These are phyloP conservation scores for Scalopus aquaticus DNA, from an alignment of 2,113 vertebrate species.

Conservation along the genomic window DNA sequence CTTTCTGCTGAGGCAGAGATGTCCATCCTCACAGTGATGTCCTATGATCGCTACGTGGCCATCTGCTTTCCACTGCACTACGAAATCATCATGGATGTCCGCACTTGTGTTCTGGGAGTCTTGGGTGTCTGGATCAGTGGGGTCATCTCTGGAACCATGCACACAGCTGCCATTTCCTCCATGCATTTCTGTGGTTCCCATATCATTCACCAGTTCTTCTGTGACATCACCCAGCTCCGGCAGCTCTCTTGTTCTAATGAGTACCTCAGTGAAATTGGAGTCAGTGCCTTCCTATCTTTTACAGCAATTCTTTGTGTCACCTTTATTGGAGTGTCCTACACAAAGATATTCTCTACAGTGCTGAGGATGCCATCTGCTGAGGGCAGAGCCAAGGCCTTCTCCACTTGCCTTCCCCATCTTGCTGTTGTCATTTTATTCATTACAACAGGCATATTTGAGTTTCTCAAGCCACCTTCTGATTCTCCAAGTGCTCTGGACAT, in stretches of 20 bases:
- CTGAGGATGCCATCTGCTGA: too few species aligned
- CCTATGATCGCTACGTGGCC: too few species aligned
- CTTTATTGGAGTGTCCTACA: too few species aligned
- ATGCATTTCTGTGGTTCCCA: slow-evolving; percentile 6
- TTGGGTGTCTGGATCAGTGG: not conserved
- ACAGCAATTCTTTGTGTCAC: not conserved
- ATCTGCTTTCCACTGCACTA: slow-evolving; percentile 20
- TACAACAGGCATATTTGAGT: too few species aligned
- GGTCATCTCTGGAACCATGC: not conserved
- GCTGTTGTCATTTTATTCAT: too few species aligned
- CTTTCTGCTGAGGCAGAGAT: too few species aligned
- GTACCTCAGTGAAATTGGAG: not conserved
- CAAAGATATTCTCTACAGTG: too few species aligned
- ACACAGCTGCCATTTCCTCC: slow-evolving; percentile 8
- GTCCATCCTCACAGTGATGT: too few species aligned
- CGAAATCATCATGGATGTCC: not conserved
- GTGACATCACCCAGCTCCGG: not conserved
- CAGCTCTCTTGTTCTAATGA: not conserved
- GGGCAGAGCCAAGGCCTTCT: not conserved
- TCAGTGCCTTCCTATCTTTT: not conserved
- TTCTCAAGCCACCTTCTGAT: too few species aligned
- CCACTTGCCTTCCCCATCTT: too few species aligned
- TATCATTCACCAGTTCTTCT: slow-evolving; percentile 19
- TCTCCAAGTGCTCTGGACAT: too few species aligned
- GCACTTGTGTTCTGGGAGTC: not conserved